Percentiles rank a stretch among this genome's conserved stretches.
These are phyloP conservation scores for Urocyon cinereoargenteus DNA, from an alignment of 2,797 vertebrate genomes.

Conservation along the genomic window DNA sequence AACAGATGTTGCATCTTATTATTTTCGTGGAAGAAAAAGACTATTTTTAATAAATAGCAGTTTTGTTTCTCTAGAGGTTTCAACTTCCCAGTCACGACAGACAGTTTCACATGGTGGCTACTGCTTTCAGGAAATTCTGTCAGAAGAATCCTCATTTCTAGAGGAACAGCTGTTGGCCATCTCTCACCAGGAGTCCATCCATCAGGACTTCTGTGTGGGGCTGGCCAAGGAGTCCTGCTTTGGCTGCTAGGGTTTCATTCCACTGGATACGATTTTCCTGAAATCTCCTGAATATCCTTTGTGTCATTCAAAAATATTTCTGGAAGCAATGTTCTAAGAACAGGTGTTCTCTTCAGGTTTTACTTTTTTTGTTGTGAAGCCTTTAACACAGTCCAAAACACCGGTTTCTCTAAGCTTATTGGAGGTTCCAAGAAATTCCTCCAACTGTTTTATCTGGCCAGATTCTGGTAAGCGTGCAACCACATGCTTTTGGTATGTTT, in stretches of 20 bases:
- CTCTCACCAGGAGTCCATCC: not conserved
- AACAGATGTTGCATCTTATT: not conserved
- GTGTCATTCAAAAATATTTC: not conserved
- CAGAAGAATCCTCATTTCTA: not conserved
- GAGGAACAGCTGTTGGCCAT: not conserved
- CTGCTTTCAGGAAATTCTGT: not conserved
- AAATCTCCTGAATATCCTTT: not conserved
- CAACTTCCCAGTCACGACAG: not conserved
- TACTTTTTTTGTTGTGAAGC: not conserved
- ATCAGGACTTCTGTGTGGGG: not conserved
- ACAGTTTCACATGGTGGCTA: not conserved
- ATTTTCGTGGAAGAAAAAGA: not conserved
- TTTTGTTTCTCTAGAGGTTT: not conserved
- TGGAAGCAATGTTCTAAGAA: not conserved
- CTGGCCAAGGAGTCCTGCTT: not conserved
- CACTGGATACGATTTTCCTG: not conserved
- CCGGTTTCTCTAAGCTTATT: not conserved
- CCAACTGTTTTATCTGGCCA: not conserved
- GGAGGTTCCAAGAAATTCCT: not conserved
- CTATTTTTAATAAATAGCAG: not conserved
- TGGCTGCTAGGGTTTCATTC: not conserved
- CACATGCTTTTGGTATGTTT: not conserved
- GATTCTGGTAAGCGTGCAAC: not conserved
- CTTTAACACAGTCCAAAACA: not conserved
- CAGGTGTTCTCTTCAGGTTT: not conserved